phyloP scores from a whole-genome alignment of 1,140 invertebrate genomes.

The Drosophila ficusphila region DNA sequence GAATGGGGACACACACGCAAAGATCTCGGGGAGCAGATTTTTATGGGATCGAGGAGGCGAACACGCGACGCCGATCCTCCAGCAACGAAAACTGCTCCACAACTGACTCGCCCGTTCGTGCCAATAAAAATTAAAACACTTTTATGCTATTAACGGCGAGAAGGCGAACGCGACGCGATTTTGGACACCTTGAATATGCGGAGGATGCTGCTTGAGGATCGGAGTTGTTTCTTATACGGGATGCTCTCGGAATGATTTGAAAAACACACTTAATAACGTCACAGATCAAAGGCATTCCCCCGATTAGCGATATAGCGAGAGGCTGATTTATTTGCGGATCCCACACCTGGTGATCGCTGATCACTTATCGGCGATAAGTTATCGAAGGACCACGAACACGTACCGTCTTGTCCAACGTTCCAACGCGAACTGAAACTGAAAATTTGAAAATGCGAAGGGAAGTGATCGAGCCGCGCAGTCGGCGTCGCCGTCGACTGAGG shows the following conservation, averaged over 20 bases:
- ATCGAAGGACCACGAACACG: conserved; percentile 7
- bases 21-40: conserved; percentile 67
- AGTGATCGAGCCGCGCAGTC: conserved; percentile 44
- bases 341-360: conserved; percentile 8
- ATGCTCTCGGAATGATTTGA: conserved; percentile 53
- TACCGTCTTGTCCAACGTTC: conserved; percentile 74
- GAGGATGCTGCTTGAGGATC: conserved; percentile 34
- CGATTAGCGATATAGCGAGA: conserved; percentile 2
- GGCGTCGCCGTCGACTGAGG: conserved; percentile 2
- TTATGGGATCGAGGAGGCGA: conserved; percentile 56
- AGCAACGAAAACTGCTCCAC: conserved; percentile 50
- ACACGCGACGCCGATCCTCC: conserved; percentile 69
- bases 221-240: conserved; percentile 4
- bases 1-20: conserved; percentile 57
- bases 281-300: conserved; percentile 39
- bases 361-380: conserved; percentile 1
- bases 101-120: conserved; percentile 70
- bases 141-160: conserved; percentile 76
- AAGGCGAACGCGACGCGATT: conserved; percentile 57
- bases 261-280: conserved; percentile 41
- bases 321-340: conserved; percentile 5
- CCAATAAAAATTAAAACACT: conserved; percentile 81
- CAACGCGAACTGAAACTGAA: conserved; percentile 73
- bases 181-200: conserved; percentile 48
- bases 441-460: conserved; percentile 52